Evolutionary conservation across 1,140 invertebrate genomes (phyloP).

Genomic region (Saccostrea cuccullata): DNA sequence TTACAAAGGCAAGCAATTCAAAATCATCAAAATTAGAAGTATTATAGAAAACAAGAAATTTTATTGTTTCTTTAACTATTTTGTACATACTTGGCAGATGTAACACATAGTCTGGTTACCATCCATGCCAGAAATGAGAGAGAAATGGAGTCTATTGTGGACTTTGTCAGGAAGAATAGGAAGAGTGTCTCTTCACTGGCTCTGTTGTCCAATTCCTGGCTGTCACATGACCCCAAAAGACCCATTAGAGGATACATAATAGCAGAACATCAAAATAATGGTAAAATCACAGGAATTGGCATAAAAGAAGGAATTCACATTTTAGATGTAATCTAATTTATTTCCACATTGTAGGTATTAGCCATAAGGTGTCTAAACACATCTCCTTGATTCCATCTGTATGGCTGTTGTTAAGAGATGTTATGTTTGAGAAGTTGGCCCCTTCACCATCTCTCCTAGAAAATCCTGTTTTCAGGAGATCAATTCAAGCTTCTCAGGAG

Average conservation of each 20-base stretch:
- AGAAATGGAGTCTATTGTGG: constrained; percentile 45
- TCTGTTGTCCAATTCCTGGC: constrained; percentile 44
- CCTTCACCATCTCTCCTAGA: constrained; percentile 38
- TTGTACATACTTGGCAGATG: not conserved
- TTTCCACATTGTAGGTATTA: not conserved
- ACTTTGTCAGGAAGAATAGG: constrained; percentile 46
- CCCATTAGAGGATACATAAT: constrained; percentile 48
- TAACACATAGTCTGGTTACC: constrained; percentile 29
- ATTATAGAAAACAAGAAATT: not conserved
- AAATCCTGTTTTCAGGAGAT: constrained; percentile 46
- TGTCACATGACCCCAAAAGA: constrained; percentile 51
- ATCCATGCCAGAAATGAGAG: constrained; percentile 42
- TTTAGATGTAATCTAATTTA: not conserved
- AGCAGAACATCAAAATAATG: constrained; percentile 7
- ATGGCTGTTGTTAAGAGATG: constrained; percentile 49
- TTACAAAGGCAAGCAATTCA: not conserved
- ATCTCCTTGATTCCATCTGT: not conserved
- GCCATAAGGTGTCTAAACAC: constrained; percentile 1
- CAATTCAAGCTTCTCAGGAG: constrained; percentile 47
- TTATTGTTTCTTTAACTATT: not conserved
- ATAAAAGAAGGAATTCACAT: not conserved
- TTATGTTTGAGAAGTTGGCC: constrained; percentile 44
- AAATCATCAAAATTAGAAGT: not conserved
- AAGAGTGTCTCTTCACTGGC: constrained; percentile 25
- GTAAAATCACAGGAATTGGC: constrained; percentile 1